Conservation (phyloP, 2,113 vertebrate species). For the Tupaia tana region DNA sequence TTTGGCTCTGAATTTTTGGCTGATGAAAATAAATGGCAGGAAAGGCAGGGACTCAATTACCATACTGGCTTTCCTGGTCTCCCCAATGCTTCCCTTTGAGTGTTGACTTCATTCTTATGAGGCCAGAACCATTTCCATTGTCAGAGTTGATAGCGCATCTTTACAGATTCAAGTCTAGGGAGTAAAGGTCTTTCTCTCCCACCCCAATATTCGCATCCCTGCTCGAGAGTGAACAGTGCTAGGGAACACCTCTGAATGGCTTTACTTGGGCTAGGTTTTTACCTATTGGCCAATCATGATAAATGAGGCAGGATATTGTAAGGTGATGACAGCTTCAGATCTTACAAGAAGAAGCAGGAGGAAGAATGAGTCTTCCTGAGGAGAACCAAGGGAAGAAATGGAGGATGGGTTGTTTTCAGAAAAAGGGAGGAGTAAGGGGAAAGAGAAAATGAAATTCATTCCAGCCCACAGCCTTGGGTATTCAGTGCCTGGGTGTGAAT, state of each 20-base stretch:
- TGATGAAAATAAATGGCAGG: not conserved
- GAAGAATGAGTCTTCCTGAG: not conserved
- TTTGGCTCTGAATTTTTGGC: not conserved
- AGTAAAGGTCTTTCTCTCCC: not conserved
- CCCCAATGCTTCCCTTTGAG: not conserved
- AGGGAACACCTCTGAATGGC: not conserved
- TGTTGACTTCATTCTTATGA: not conserved
- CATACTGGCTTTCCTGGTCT: not conserved
- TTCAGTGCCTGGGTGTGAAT: not conserved
- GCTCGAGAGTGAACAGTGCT: not conserved
- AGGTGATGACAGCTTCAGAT: not conserved
- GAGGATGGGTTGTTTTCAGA: not conserved
- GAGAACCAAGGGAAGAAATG: not conserved
- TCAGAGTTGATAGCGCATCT: not conserved
- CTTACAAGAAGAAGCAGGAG: not conserved
- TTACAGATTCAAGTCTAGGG: not conserved
- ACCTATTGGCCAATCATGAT: not conserved
- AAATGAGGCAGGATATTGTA: not conserved
- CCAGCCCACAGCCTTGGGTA: not conserved
- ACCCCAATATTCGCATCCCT: too few relatives aligned
- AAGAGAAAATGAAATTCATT: not conserved
- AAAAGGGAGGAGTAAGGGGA: not conserved
- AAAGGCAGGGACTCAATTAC: not conserved
- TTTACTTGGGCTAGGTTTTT: not conserved
- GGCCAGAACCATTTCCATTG: not conserved